Percentiles rank a stretch among this genome's conserved stretches.
Evolutionary conservation across 2,888 invertebrate genomes (phyloP).

Genomic region (Ophioninae sp.): DNA sequence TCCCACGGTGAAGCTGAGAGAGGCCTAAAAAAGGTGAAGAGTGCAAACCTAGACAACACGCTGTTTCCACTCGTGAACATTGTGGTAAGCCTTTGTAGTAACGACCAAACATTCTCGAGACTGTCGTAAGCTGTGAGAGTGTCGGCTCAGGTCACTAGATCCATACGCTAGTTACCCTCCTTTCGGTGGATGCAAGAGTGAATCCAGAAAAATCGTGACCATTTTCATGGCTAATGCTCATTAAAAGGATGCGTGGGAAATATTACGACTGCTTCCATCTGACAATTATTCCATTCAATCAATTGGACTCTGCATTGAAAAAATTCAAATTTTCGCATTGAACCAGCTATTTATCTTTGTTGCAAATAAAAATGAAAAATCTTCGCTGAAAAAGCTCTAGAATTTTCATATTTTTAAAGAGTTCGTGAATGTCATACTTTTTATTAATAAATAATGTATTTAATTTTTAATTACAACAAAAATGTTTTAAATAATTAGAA

Average conservation of each 20-base stretch:
- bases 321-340: too few species aligned
- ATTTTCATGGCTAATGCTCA: background rate
- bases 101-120: conserved; percentile 33
- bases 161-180: conserved; percentile 16
- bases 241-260: background rate
- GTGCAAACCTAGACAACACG: conserved; percentile 48
- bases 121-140: background rate
- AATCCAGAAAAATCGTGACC: conserved; percentile 1
- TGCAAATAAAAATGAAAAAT: too few species aligned
- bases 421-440: too few species aligned
- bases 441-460: too few species aligned
- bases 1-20: conserved; percentile 44
- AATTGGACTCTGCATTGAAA: too few species aligned
- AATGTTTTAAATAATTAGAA: too few species aligned
- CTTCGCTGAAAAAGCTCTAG: too few species aligned
- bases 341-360: too few species aligned
- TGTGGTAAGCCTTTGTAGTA: conserved; percentile 34
- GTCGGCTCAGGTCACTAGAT: conserved; percentile 10
- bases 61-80: conserved; percentile 46
- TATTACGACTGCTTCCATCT: too few species aligned
- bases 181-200: background rate
- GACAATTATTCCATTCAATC: too few species aligned
- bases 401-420: too few species aligned
- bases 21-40: conserved; percentile 16
- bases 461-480: too few species aligned